Conservation (phyloP, 2,888 invertebrate genomes). For the Platycheirus rosarum region DNA sequence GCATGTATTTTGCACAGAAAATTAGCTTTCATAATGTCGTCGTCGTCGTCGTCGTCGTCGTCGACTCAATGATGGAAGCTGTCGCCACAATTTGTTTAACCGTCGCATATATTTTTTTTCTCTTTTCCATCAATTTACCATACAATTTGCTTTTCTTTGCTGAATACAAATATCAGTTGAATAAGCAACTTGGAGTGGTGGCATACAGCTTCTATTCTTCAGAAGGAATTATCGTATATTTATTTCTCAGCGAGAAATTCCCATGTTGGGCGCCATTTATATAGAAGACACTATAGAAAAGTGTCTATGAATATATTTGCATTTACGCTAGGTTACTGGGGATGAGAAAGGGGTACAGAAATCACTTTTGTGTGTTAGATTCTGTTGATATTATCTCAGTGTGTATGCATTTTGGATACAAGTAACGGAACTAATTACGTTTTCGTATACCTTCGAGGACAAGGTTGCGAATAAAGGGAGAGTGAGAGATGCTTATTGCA, state of each 20-base stretch:
- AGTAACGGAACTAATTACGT: conserved; percentile 18
- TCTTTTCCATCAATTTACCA: neutral
- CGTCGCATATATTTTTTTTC: neutral
- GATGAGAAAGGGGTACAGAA: too few species aligned
- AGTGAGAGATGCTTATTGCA: neutral
- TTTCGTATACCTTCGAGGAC: neutral
- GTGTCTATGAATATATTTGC: conserved; percentile 21
- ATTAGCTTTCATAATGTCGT: conserved; percentile 25
- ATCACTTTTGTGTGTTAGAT: too few species aligned
- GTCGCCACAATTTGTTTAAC: conserved; percentile 17
- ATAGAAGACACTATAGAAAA: neutral
- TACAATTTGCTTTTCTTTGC: conserved; percentile 22
- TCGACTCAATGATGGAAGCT: conserved; percentile 13
- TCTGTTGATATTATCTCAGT: neutral
- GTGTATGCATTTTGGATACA: neutral
- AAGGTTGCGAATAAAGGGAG: neutral
- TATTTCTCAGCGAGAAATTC: neutral
- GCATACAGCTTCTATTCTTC: neutral
- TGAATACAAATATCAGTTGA: conserved; percentile 10
- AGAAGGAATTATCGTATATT: neutral
- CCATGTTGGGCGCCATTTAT: conserved; percentile 27
- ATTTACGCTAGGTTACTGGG: neutral
- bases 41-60: too few species aligned
- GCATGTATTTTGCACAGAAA: conserved; percentile 12
- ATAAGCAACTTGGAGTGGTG: neutral